phyloP scores from a whole-genome alignment of 2,797 vertebrate species.

The Sebastes minor region DNA sequence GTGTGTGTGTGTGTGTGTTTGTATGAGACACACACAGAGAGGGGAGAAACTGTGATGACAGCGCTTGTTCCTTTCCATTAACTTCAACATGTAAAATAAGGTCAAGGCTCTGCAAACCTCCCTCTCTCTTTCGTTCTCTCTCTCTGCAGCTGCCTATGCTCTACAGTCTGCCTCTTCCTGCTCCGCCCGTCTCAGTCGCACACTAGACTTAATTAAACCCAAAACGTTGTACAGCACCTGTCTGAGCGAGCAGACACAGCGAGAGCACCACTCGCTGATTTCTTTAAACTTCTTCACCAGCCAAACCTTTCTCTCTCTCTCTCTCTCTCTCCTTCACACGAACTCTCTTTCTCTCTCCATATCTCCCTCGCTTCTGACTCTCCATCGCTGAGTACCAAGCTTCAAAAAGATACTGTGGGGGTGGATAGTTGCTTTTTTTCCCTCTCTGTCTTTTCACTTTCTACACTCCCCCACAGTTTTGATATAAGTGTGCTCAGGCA shows the following conservation, averaged over 20 bases:
- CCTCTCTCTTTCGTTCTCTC: conserved; percentile 18
- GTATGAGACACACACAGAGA: conserved; percentile 25
- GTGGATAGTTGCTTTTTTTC: conserved; percentile 44
- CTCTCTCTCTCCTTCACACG: background rate
- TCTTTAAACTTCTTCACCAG: conserved; percentile 45
- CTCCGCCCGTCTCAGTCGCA: conserved; percentile 32
- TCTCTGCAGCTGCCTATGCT: conserved; percentile 35
- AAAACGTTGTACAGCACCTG: conserved; percentile 60
- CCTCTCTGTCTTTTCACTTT: conserved; percentile 61
- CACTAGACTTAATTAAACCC: conserved; percentile 70
- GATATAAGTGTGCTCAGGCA: conserved; percentile 59
- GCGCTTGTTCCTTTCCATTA: conserved; percentile 78
- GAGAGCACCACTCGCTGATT: conserved; percentile 32
- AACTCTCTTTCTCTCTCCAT: background rate
- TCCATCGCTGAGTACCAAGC: conserved; percentile 37
- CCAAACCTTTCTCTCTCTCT: background rate
- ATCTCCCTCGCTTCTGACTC: conserved; percentile 10
- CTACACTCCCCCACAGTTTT: conserved; percentile 66
- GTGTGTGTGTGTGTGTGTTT: conserved; percentile 15
- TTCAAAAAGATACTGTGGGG: conserved; percentile 67
- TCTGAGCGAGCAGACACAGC: conserved; percentile 34
- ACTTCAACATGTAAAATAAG: conserved; percentile 80
- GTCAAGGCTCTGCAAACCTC: conserved; percentile 67
- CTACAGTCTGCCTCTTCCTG: conserved; percentile 36
- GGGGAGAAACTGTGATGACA: conserved; percentile 63